Conservation (phyloP, 2,113 vertebrate genomes). For the Pristiophorus japonicus region DNA sequence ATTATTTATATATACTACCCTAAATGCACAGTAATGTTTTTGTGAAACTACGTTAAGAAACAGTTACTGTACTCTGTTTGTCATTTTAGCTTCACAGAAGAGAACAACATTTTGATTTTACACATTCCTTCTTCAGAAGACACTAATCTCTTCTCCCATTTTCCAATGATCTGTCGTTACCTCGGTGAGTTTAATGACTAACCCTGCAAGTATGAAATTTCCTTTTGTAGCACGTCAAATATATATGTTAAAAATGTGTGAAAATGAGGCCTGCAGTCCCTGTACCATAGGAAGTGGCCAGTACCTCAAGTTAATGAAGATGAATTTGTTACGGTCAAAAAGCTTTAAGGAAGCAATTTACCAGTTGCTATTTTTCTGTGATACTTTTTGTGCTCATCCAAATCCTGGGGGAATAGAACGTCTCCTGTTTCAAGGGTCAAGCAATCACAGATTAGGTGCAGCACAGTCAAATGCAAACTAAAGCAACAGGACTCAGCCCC, state of each 20-base stretch:
- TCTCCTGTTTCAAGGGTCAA: not conserved
- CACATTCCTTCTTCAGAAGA: constrained; percentile 58
- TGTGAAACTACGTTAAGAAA: not conserved
- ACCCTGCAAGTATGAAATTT: not conserved
- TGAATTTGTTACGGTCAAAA: not conserved
- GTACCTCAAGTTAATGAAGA: no score
- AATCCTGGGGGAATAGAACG: not conserved
- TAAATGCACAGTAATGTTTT: not conserved
- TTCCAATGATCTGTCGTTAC: constrained; percentile 62
- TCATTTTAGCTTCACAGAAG: not conserved
- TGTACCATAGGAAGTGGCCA: not conserved
- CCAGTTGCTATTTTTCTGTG: not conserved
- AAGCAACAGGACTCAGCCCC: not conserved
- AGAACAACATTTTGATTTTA: constrained; percentile 37
- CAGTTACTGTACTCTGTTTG: not conserved
- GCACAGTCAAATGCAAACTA: not conserved
- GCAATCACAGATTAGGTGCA: not conserved
- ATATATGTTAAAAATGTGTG: not conserved
- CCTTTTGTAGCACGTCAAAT: not conserved
- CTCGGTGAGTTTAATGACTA: constrained; percentile 63
- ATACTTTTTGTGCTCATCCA: not conserved
- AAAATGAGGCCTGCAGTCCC: not conserved
- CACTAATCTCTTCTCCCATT: constrained; percentile 54
- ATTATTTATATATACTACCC: not conserved
- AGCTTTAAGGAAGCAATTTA: not conserved